Evolutionary conservation across 2,888 invertebrate genomes (phyloP), one percentile per base, ranked within the genome.

Genomic region (Eristalis arbustorum): DNA sequence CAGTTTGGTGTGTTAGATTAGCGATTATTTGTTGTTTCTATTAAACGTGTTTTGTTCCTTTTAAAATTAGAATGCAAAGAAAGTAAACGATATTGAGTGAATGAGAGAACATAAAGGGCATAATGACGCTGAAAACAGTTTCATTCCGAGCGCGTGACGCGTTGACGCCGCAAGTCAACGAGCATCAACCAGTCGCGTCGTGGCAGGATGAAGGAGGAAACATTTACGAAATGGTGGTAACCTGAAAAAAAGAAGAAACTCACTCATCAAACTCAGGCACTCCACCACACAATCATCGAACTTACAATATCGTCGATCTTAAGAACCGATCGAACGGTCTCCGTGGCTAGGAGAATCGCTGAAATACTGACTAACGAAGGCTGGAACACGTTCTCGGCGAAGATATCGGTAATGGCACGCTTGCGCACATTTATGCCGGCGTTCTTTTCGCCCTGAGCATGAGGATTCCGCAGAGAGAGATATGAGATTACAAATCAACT

Each of bases 301-400:
- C 92, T 91, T 89, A 99, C 98, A 93, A 99, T 99, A 93, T 99
- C 99, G 93, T 99, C 99, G 91, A 99, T 99, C 94, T 99, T 99
- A 91, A 99, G 95, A 93, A 99, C 99, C 90, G 98, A 98, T 90
- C 99, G 96, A 88, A 99, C 98, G 69, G 99, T 99, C 94, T 99
- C 99, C 0, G 99, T 96, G 88, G 99, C 97, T 90, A 99, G 95
- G 75, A 96, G 97, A 89, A 99, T 96, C 67, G 98, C 98, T 89
- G 98, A 98, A 69, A 96, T 96, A 78, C 98, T 98, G 72, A 99
- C 99, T 91, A 99, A 95, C 89, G 99, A 94, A 63, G 99, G 99
- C 93, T 99, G 99, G 81, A 99, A 96, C 80, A 99, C 99, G 94
- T 98, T 97, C 93, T 99, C 99, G 89, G 98, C 98, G 81, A 98